Evolutionary conservation across 2,888 invertebrate species (phyloP), one percentile per base, ranked within the genome.

Genomic region (Brachylomia viminalis): DNA sequence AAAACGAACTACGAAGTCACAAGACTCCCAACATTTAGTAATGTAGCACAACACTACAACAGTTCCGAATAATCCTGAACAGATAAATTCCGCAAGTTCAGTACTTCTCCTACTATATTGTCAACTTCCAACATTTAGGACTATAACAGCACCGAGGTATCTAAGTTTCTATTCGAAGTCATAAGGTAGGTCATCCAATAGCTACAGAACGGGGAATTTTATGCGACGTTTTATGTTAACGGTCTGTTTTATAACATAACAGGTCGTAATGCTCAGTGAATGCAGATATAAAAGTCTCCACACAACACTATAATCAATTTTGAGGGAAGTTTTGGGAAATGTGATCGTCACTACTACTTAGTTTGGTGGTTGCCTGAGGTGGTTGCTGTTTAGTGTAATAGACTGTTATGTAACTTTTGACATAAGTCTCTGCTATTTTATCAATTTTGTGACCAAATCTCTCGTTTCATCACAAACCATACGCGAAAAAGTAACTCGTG

Each of bases 141-240:
- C 59, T 65, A 59, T 82, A 68, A 85, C 52, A 59, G 42, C 47
- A n/a, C 71, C 61, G 30, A 72, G 30, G 62, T 82, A 82, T 66
- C 83, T 56, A 85, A 77, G 74, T 82, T 83, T 77, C 54, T n/a
- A 77, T 85, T 85, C 42, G 52, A 72, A 82, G 82, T 56, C 71
- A 82, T 85, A 77, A 83, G 77, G 61, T 65, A 77, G 69, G 73
- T 82, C 58, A 58, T 69, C 59, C 77, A 72, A 85, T 77, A 69
- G 47, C 68, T 74, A 42, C 71, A 54, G 68, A 74, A 77, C 67
- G 65, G 71, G 45, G 72, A 68, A 72, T 69, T 83, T 83, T 85
- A 83, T 85, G 82, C 65, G 86, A 69, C 82, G 38, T 85, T 83
- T 82, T 74, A 85, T 72, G 83, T 74, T 82, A 82, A 83, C 56